A percentile compares a stretch with the other conserved stretches of the same genome.
These are phyloP conservation scores for human (Homo sapiens) DNA, from an alignment of 2,113 vertebrate genomes.

Conservation along the genomic window DNA sequence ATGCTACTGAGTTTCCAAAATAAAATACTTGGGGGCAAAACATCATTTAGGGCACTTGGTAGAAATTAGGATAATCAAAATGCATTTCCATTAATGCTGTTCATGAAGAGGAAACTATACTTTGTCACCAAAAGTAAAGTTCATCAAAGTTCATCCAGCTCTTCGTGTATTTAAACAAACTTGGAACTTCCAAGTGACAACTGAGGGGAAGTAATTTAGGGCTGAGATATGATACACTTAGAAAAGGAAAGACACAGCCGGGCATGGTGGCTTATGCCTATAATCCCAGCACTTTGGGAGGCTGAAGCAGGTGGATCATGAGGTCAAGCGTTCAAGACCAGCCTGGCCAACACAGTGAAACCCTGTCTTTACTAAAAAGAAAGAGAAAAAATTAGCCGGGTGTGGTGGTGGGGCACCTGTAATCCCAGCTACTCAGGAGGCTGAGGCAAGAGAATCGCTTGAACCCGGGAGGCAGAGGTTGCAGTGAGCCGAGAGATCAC, in stretches of 20 bases:
- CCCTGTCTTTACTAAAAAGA: too few relatives aligned
- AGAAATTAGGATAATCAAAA: constrained; percentile 44
- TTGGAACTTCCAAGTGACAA: background rate
- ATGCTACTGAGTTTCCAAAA: constrained; percentile 39
- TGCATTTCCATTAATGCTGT: background rate
- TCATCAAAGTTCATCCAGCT: background rate
- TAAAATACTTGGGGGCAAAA: constrained; percentile 40
- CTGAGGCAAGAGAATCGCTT: too few relatives aligned
- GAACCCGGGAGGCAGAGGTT: too few relatives aligned
- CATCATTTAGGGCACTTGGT: background rate
- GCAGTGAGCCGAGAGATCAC: too few relatives aligned
- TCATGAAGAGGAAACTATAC: background rate
- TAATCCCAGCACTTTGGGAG: too few relatives aligned
- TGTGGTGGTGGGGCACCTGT: too few relatives aligned
- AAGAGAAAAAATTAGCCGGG: too few relatives aligned
- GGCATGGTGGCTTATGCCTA: too few relatives aligned
- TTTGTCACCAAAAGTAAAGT: constrained; percentile 33
- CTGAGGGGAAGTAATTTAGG: background rate
- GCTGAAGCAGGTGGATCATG: too few relatives aligned
- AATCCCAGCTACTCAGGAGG: too few relatives aligned
- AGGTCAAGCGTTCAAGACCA: too few relatives aligned
- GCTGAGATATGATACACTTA: background rate
- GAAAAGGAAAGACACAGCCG: background rate
- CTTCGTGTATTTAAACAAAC: constrained; percentile 20
- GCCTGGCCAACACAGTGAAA: too few relatives aligned